Percentiles rank a stretch among this genome's conserved stretches.
phyloP scores from a whole-genome alignment of 2,797 vertebrate species.

The Arrhamphus sclerolepis region DNA sequence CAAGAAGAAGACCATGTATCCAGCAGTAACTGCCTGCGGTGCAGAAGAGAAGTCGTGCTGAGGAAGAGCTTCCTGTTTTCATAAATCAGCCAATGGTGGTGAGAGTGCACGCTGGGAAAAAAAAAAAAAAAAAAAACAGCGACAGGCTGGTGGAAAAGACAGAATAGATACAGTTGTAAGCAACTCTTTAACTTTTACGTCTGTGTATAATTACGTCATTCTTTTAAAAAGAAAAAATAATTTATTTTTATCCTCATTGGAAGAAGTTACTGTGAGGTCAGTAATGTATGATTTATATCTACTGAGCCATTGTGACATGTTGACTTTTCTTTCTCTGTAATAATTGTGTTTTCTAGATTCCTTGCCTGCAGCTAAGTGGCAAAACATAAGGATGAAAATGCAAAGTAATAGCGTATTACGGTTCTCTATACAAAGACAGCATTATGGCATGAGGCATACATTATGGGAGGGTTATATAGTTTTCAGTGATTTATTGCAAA shows the following conservation, averaged over 20 bases:
- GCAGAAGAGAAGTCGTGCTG: constrained; percentile 22
- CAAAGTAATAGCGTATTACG: not conserved
- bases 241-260: not conserved
- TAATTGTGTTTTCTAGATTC: constrained; percentile 18
- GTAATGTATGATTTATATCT: constrained; percentile 5
- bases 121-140: not conserved
- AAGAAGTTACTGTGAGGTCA: not conserved
- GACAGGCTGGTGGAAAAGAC: constrained; percentile 4
- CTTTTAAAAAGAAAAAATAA: no score
- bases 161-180: not conserved
- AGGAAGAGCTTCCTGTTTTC: constrained; percentile 35
- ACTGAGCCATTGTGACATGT: not conserved
- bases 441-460: constrained; percentile 1
- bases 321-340: constrained; percentile 8
- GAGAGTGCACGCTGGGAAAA: not conserved
- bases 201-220: not conserved
- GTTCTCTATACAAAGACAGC: not conserved
- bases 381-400: constrained; percentile 3
- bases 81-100: constrained; percentile 13
- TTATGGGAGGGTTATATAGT: no score
- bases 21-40: constrained; percentile 30
- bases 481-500: no score
- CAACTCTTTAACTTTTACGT: not conserved
- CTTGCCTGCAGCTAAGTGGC: constrained; percentile 6
- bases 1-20: constrained; percentile 22